Evolutionary conservation across 2,797 vertebrate species (phyloP).

Genomic region (Oryzias sinensis): DNA sequence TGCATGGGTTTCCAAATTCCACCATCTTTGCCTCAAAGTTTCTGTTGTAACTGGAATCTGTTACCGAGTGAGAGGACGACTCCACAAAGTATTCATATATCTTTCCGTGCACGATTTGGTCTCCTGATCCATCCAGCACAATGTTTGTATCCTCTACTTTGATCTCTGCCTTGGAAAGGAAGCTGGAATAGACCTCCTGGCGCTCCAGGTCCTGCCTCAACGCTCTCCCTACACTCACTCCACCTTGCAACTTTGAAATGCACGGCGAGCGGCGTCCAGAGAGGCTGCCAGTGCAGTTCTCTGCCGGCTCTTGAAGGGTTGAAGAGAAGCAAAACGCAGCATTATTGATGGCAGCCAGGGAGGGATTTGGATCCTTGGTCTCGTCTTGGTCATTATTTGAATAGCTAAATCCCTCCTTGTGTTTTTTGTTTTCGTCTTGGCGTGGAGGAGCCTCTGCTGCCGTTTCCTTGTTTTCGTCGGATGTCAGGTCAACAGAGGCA

Average conservation of each 20-base stretch:
- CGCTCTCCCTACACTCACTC: conserved; percentile 75
- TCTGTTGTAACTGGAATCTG: conserved; percentile 49
- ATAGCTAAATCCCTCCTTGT: conserved; percentile 12
- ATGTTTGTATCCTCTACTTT: conserved; percentile 83
- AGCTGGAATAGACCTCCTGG: conserved; percentile 75
- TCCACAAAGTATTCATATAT: conserved; percentile 87
- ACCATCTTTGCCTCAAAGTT: conserved; percentile 40
- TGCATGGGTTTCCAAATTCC: conserved; percentile 39
- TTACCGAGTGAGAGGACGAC: conserved; percentile 77
- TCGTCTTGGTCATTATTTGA: conserved; percentile 21
- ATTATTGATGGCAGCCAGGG: conserved; percentile 29
- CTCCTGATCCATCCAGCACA: conserved; percentile 46
- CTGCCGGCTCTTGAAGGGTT: conserved; percentile 50
- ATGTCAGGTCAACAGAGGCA: conserved; percentile 15
- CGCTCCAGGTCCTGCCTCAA: conserved; percentile 63
- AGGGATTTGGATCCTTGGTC: conserved; percentile 6
- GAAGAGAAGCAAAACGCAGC: conserved; percentile 54
- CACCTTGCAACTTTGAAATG: conserved; percentile 73
- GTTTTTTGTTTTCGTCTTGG: conserved; percentile 13
- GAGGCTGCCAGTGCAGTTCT: conserved; percentile 40
- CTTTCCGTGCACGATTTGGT: conserved; percentile 78
- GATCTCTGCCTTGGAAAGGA: conserved; percentile 84
- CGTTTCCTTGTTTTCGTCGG: conserved; percentile 23
- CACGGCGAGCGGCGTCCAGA: conserved; percentile 71
- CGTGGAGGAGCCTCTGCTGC: background rate